A percentile compares a stretch with the other conserved stretches of the same genome.
These are phyloP conservation scores for Coleophora flavipennella DNA, from an alignment of 2,888 invertebrate species.

Conservation along the genomic window DNA sequence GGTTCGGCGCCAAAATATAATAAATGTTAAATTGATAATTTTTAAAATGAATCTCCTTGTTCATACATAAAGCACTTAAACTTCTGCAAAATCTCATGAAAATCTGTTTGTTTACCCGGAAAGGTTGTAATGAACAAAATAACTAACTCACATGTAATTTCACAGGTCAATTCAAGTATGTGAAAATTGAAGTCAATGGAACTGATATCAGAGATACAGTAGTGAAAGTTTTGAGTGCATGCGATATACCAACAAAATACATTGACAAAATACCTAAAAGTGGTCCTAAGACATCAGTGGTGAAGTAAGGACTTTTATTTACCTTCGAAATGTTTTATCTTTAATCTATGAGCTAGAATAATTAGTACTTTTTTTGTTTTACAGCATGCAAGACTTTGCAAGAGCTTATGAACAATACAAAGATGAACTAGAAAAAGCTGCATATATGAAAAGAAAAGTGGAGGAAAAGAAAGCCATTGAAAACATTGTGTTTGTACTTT, in stretches of 20 bases:
- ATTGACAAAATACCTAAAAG: conserved; percentile 79
- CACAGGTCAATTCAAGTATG: conserved; percentile 79
- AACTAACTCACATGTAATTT: conserved; percentile 16
- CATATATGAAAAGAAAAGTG: conserved; percentile 47
- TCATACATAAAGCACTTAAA: too few relatives aligned
- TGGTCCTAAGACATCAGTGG: conserved; percentile 18
- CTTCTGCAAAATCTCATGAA: too few relatives aligned
- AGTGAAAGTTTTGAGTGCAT: conserved; percentile 82
- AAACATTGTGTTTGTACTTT: conserved; percentile 52
- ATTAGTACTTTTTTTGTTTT: conserved; percentile 1
- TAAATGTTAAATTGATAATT: too few relatives aligned
- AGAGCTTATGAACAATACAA: conserved; percentile 45
- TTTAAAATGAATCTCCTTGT: too few relatives aligned
- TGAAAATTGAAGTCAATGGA: conserved; percentile 81
- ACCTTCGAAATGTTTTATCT: too few relatives aligned
- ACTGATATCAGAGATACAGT: conserved; percentile 81
- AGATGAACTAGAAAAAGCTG: conserved; percentile 46
- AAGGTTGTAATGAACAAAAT: neutral
- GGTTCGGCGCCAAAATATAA: too few relatives aligned
- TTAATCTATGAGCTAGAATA: neutral
- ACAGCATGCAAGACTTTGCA: conserved; percentile 34
- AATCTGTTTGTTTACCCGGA: too few relatives aligned
- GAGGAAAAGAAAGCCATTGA: conserved; percentile 44
- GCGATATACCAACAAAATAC: conserved; percentile 89
- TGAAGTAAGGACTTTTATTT: too few relatives aligned